Percentiles rank a stretch among this genome's conserved stretches.
These are phyloP conservation scores for Cichladusa arquata DNA, from an alignment of 2,113 vertebrate genomes.

Conservation along the genomic window DNA sequence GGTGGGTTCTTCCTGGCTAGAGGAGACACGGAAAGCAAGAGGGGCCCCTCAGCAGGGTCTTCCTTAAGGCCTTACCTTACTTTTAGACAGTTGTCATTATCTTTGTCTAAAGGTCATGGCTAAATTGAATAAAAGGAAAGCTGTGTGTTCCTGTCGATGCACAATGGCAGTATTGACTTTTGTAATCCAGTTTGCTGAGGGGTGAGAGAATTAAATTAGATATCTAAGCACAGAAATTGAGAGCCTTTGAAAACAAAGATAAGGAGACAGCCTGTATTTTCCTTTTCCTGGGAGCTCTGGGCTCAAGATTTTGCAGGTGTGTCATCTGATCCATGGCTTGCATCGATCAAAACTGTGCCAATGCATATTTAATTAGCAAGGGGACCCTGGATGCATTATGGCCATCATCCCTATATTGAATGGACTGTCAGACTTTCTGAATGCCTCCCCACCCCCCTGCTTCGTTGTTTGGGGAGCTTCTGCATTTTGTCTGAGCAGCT, in stretches of 20 bases:
- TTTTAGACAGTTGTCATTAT: conserved; percentile 85
- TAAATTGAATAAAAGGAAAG: conserved; percentile 88
- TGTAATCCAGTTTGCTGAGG: conserved; percentile 89
- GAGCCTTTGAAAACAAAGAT: conserved; percentile 86
- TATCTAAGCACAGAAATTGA: conserved; percentile 87
- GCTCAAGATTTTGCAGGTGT: conserved; percentile 91
- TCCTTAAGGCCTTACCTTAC: conserved; percentile 75
- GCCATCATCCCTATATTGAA: conserved; percentile 86
- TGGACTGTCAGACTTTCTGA: conserved; percentile 87
- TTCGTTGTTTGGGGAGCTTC: conserved; percentile 84
- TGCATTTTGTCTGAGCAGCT: conserved; percentile 85
- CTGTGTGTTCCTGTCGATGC: conserved; percentile 84
- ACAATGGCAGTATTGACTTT: conserved; percentile 89
- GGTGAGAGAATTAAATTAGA: conserved; percentile 93
- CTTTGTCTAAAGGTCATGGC: conserved; percentile 87
- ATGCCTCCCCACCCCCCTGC: conserved; percentile 75
- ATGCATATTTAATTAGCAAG: conserved; percentile 97
- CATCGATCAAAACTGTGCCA: conserved; percentile 88
- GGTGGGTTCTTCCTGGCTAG: background rate
- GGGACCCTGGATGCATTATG: conserved; percentile 84
- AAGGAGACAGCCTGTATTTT: conserved; percentile 82
- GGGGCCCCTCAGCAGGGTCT: conserved; percentile 57
- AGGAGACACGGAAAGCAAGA: background rate
- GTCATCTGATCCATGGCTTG: conserved; percentile 88
- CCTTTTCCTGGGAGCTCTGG: conserved; percentile 82